phyloP scores from a whole-genome alignment of 2,888 invertebrate genomes.

The Perizoma affinitatum region DNA sequence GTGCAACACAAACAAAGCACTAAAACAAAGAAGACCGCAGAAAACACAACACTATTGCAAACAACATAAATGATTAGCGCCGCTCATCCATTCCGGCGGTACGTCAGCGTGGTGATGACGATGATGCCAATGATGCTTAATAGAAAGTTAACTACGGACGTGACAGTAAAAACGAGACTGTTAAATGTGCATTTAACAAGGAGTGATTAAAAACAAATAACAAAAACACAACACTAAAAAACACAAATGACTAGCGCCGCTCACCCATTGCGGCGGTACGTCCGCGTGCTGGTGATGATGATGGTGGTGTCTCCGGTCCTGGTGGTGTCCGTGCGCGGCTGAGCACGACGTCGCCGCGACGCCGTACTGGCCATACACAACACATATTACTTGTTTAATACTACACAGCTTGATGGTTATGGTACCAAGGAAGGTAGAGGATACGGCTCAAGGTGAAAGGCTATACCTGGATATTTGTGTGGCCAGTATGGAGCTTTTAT shows the following conservation, averaged over 20 bases:
- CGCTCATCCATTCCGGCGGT: slow-evolving; percentile 4
- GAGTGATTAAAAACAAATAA: slow-evolving; percentile 1
- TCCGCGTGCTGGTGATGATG: slow-evolving; percentile 80
- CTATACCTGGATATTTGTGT: too few relatives aligned
- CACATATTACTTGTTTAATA: slow-evolving; percentile 8
- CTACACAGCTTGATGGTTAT: neutral
- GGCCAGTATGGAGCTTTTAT: too few relatives aligned
- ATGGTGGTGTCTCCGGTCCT: slow-evolving; percentile 71
- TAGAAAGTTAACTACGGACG: neutral
- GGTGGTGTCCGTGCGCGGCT: slow-evolving; percentile 77
- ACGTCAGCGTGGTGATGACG: slow-evolving; percentile 8
- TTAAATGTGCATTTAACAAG: slow-evolving; percentile 1
- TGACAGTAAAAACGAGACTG: neutral
- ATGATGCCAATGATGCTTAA: neutral
- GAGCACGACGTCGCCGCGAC: slow-evolving; percentile 82
- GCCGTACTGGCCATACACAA: slow-evolving; percentile 68
- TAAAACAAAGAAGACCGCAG: neutral
- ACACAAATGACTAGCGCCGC: slow-evolving; percentile 44
- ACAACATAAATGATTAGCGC: slow-evolving; percentile 9
- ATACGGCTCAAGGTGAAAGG: too few relatives aligned
- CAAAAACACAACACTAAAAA: slow-evolving; percentile 19
- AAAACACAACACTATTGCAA: slow-evolving; percentile 3
- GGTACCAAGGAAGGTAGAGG: too few relatives aligned
- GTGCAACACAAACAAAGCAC: neutral
- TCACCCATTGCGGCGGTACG: slow-evolving; percentile 77